Evolutionary conservation across 2,888 invertebrate species (phyloP).

Genomic region (Callinectes sapidus): DNA sequence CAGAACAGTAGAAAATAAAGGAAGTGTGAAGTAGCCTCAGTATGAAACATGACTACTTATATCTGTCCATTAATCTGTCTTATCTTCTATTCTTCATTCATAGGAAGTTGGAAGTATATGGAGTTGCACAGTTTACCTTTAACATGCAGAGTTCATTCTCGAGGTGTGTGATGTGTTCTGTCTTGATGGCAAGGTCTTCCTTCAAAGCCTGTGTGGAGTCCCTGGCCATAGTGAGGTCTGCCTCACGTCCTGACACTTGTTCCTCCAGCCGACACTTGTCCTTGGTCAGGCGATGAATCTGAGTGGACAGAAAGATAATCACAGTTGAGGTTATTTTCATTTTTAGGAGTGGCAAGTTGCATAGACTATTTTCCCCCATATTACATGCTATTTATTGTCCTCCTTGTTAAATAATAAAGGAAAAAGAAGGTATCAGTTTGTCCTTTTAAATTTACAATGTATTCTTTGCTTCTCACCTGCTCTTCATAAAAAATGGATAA

Average conservation of each 20-base stretch:
- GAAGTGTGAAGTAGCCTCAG: background rate
- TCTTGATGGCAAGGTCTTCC: slow-evolving; percentile 12
- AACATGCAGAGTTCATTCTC: slow-evolving; percentile 35
- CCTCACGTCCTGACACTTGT: slow-evolving; percentile 41
- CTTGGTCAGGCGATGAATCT: slow-evolving; percentile 60
- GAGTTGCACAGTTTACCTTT: too few relatives aligned
- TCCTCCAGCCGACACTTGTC: slow-evolving; percentile 59
- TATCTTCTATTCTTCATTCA: too few relatives aligned
- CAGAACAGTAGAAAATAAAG: background rate
- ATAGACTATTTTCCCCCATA: too few relatives aligned
- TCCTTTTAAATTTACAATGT: too few relatives aligned
- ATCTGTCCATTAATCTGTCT: too few relatives aligned
- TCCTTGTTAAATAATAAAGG: too few relatives aligned
- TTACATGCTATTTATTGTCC: too few relatives aligned
- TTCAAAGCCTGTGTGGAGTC: slow-evolving; percentile 29
- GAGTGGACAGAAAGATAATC: background rate
- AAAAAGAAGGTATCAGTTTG: too few relatives aligned
- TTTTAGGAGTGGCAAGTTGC: background rate
- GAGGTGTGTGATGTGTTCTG: background rate
- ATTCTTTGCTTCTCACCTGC: too few relatives aligned
- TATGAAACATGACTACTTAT: background rate
- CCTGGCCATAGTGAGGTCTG: slow-evolving; percentile 25
- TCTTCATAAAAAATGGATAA: too few relatives aligned
- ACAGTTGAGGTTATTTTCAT: background rate
- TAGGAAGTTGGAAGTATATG: too few relatives aligned